Conservation (phyloP, 2,888 invertebrate species). For the Papilio gigon region DNA sequence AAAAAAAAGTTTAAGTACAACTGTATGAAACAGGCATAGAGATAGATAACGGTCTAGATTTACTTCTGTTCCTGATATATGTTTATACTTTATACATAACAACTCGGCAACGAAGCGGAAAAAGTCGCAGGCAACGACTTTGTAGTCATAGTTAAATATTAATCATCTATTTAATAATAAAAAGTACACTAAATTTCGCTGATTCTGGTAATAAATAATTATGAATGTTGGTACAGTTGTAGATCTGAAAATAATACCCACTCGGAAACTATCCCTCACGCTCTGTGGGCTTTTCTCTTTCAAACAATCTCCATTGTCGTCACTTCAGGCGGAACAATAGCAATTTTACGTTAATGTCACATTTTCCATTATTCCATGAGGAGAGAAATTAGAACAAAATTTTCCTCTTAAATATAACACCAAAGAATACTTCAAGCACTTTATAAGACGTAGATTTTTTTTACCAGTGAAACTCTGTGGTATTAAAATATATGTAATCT, state of each 20-base stretch:
- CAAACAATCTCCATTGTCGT: slow-evolving; percentile 32
- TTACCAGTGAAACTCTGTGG: neutral
- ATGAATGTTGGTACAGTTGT: slow-evolving; percentile 8
- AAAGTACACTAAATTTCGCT: slow-evolving; percentile 8
- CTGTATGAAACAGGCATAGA: too few species aligned
- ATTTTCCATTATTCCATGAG: slow-evolving; percentile 16
- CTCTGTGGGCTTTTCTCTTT: slow-evolving; percentile 31
- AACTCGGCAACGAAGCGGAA: too few species aligned
- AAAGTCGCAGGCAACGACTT: too few species aligned
- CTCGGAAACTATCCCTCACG: slow-evolving; percentile 35
- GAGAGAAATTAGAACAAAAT: slow-evolving; percentile 20
- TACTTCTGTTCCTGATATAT: too few species aligned
- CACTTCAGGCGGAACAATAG: slow-evolving; percentile 34
- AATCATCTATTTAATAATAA: neutral
- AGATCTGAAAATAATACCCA: slow-evolving; percentile 32
- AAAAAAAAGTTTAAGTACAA: too few species aligned
- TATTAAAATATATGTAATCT: neutral
- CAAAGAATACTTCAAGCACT: slow-evolving; percentile 4
- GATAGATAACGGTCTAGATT: too few species aligned
- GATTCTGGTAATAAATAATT: slow-evolving; percentile 5
- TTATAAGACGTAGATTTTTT: neutral
- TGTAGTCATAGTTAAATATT: neutral
- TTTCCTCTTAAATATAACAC: slow-evolving; percentile 12
- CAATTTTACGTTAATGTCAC: slow-evolving; percentile 32
- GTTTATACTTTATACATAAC: neutral